These are phyloP conservation scores for Pandemis heparana DNA, from an alignment of 2,888 invertebrate genomes.

Conservation along the genomic window DNA sequence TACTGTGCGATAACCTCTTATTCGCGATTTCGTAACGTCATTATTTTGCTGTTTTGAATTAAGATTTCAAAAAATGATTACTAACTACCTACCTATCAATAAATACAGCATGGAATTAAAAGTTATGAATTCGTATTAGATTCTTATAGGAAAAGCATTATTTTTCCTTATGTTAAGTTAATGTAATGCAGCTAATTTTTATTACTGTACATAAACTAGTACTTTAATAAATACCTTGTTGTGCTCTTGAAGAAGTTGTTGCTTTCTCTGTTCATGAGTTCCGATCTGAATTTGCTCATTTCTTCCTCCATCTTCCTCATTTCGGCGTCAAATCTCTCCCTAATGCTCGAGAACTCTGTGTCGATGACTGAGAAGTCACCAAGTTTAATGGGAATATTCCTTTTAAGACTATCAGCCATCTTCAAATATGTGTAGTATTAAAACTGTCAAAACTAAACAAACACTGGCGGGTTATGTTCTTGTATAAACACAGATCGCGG, in stretches of 20 bases:
- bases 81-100: neutral
- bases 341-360: constrained; percentile 97
- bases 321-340: constrained; percentile 97
- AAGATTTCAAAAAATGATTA: neutral
- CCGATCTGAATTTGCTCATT: constrained; percentile 97
- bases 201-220: neutral
- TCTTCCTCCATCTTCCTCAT: constrained; percentile 99
- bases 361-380: constrained; percentile 98
- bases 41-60: neutral
- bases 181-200: neutral
- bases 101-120: neutral
- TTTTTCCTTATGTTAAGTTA: neutral
- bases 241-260: constrained; percentile 96
- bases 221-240: constrained; percentile 87
- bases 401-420: constrained; percentile 95
- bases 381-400: constrained; percentile 96
- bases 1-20: constrained; percentile 29
- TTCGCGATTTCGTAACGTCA: neutral
- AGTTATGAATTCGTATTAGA: constrained; percentile 9
- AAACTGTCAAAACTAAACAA: constrained; percentile 80
- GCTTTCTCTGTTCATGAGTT: constrained; percentile 96
- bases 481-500: constrained; percentile 80
- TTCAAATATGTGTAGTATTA: constrained; percentile 66
- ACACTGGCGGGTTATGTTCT: constrained; percentile 74
- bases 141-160: constrained; percentile 15